A percentile compares a stretch with the other conserved stretches of the same genome.
Evolutionary conservation across 2,888 invertebrate genomes (phyloP).

Genomic region (Tinea pellionella): DNA sequence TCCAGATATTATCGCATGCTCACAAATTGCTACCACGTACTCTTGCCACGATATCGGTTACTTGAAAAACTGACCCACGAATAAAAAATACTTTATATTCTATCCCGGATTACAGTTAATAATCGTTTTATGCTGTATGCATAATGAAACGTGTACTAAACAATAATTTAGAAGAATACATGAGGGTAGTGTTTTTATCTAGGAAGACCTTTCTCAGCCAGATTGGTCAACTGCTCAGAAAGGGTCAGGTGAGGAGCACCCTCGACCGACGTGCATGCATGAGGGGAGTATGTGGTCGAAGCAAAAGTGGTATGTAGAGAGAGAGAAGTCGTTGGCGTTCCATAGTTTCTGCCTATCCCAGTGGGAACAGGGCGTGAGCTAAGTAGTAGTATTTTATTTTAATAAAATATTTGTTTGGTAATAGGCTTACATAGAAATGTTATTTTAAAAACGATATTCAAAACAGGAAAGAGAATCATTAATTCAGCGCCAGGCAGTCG

Average conservation of each 20-base stretch:
- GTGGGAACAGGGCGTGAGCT: too few relatives aligned
- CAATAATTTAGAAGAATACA: not conserved
- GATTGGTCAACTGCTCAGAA: too few relatives aligned
- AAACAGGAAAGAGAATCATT: constrained; percentile 11
- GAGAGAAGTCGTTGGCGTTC: too few relatives aligned
- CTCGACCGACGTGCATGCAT: too few relatives aligned
- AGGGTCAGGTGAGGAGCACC: too few relatives aligned
- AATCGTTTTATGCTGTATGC: constrained; percentile 11
- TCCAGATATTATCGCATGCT: constrained; percentile 59
- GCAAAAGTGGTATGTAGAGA: too few relatives aligned
- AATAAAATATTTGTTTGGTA: not conserved
- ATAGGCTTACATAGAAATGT: too few relatives aligned
- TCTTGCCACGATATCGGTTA: constrained; percentile 46
- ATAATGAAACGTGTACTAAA: not conserved
- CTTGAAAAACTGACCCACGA: constrained; percentile 49
- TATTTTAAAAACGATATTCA: not conserved
- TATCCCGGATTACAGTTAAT: constrained; percentile 3
- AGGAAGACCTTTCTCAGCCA: too few relatives aligned
- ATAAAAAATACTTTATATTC: constrained; percentile 22
- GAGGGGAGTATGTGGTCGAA: too few relatives aligned
- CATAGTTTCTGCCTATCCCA: too few relatives aligned
- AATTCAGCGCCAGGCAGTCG: constrained; percentile 20
- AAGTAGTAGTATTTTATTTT: too few relatives aligned
- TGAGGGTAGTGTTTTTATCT: not conserved
- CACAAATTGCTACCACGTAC: constrained; percentile 60